phyloP scores from a whole-genome alignment of 2,113 vertebrate genomes.

The Macrotis lagotis region DNA sequence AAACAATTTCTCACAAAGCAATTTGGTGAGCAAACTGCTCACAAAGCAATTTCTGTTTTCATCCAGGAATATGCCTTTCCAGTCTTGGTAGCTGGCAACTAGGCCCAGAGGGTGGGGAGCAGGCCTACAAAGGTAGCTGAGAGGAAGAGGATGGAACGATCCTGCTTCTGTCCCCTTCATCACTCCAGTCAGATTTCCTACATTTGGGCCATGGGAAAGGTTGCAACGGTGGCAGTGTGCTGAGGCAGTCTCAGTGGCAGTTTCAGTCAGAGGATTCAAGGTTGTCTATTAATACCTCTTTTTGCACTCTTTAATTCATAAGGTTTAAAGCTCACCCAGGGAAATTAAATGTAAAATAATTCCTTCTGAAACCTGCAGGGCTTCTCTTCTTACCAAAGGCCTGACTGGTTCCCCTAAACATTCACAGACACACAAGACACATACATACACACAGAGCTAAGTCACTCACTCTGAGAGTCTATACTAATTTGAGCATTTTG shows the following conservation, averaged over 20 bases:
- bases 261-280: neutral
- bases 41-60: neutral
- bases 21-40: no score
- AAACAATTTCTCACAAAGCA: no score
- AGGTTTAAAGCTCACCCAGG: neutral
- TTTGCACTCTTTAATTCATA: neutral
- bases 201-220: neutral
- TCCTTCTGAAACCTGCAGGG: neutral
- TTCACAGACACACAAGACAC: neutral
- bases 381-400: neutral
- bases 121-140: neutral
- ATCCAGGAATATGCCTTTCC: neutral
- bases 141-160: neutral
- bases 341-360: neutral
- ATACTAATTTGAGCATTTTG: neutral
- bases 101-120: neutral
- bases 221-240: neutral
- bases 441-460: neutral
- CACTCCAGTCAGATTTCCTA: neutral
- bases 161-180: neutral
- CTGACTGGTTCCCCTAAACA: neutral
- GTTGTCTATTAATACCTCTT: neutral
- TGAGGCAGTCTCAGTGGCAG: neutral
- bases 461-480: neutral
- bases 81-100: neutral